Evolutionary conservation across 2,888 invertebrate species (phyloP).

Genomic region (Luperina nickerlii): DNA sequence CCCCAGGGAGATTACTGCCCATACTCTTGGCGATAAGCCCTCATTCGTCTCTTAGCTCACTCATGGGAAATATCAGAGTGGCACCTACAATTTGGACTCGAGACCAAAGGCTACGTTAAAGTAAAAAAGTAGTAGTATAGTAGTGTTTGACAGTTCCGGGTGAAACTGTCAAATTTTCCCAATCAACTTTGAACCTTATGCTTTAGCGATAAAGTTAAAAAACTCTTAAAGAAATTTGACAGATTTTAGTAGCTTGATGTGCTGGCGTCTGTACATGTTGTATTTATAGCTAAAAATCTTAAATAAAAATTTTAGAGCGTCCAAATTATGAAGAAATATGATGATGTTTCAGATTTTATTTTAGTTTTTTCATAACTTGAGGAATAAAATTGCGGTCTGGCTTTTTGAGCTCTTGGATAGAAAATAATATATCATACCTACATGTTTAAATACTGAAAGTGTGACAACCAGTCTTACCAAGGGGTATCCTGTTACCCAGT

Average conservation of each 20-base stretch:
- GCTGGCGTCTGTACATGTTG: not conserved
- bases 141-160: no score
- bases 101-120: not conserved
- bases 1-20: slow-evolving; percentile 23
- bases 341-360: not conserved
- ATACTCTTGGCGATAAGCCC: slow-evolving; percentile 36
- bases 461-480: not conserved
- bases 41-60: slow-evolving; percentile 43
- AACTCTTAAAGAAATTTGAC: no score
- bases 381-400: not conserved
- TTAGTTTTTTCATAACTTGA: not conserved
- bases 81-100: slow-evolving; percentile 35
- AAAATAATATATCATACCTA: not conserved
- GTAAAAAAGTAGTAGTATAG: not conserved
- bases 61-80: slow-evolving; percentile 58
- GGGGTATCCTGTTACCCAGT: not conserved
- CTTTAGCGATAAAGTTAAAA: no score
- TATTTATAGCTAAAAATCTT: not conserved
- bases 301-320: no score
- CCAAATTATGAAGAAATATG: not conserved
- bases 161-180: no score
- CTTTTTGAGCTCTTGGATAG: not conserved
- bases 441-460: not conserved
- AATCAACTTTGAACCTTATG: no score
- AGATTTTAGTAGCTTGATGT: no score